phyloP scores from a whole-genome alignment of 2,888 invertebrate genomes.

The Adineta ricciae region DNA sequence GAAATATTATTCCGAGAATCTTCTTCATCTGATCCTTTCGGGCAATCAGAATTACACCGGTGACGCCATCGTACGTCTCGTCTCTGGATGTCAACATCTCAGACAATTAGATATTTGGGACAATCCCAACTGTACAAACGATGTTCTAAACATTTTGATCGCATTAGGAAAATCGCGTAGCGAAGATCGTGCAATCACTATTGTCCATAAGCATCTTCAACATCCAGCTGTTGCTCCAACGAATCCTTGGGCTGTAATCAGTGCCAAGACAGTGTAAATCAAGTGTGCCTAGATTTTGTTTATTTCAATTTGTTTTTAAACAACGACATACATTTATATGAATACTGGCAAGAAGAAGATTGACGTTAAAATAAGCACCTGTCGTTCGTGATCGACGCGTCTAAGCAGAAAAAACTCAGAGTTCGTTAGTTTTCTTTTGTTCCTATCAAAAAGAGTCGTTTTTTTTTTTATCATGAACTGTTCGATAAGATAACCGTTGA shows the following conservation, averaged over 20 bases:
- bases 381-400: background rate
- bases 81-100: slow-evolving; percentile 37
- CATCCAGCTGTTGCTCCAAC: background rate
- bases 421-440: too few species aligned
- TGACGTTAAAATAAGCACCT: background rate
- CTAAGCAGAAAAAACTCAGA: background rate
- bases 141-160: background rate
- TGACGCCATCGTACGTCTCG: slow-evolving; percentile 38
- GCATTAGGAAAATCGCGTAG: background rate
- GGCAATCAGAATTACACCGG: slow-evolving; percentile 39
- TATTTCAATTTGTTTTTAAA: background rate
- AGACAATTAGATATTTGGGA: slow-evolving; percentile 41
- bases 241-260: background rate
- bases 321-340: background rate
- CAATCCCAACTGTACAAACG: slow-evolving; percentile 36
- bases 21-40: slow-evolving; percentile 39
- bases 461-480: too few species aligned
- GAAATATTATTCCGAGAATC: slow-evolving; percentile 37
- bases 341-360: background rate
- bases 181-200: background rate
- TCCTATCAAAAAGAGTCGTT: too few species aligned
- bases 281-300: background rate
- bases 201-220: background rate
- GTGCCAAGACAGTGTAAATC: background rate
- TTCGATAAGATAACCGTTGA: too few species aligned